phyloP scores from a whole-genome alignment of 2,113 vertebrate genomes.

The Prionailurus viverrinus region DNA sequence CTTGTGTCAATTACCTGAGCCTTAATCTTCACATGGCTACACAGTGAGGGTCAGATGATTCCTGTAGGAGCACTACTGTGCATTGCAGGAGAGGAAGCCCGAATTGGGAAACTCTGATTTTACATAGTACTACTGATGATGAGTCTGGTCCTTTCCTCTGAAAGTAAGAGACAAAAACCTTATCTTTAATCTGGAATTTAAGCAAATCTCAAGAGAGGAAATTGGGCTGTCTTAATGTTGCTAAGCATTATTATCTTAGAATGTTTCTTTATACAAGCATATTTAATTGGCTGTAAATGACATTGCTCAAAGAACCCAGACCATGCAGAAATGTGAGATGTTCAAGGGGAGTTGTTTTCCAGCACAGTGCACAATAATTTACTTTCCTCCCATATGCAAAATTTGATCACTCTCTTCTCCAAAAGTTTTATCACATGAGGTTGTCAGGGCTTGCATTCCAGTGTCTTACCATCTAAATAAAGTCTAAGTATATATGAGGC shows the following conservation, averaged over 20 bases:
- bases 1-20: neutral
- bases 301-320: neutral
- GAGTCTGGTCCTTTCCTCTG: neutral
- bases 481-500: neutral
- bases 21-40: neutral
- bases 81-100: neutral
- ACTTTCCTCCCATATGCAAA: neutral
- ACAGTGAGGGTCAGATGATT: neutral
- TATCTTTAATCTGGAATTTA: slow-evolving; percentile 9
- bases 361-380: neutral
- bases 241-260: neutral
- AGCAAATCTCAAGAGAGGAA: neutral
- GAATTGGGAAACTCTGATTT: neutral
- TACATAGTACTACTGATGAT: neutral
- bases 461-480: neutral
- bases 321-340: neutral
- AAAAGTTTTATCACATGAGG: neutral
- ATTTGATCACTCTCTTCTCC: neutral
- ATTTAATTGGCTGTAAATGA: slow-evolving; percentile 22
- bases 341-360: neutral
- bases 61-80: neutral
- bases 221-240: neutral
- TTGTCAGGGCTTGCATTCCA: neutral
- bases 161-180: neutral
- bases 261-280: neutral